Percentiles rank a stretch among this genome's conserved stretches.
Evolutionary conservation across 2,888 invertebrate species (phyloP).

Genomic region (Hartigia nigra): DNA sequence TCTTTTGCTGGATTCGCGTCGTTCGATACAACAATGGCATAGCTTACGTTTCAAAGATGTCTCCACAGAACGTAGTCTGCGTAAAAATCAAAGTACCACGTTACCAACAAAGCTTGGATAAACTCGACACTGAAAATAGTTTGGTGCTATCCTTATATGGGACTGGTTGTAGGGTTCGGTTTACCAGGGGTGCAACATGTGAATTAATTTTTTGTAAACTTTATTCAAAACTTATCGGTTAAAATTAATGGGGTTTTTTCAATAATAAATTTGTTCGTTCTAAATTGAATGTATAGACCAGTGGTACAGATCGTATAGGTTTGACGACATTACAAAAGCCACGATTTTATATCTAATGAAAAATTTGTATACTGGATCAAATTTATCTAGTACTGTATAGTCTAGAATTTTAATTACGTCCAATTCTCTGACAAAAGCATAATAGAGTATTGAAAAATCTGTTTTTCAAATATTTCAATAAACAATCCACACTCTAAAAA

Average conservation of each 20-base stretch:
- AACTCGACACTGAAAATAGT: constrained; percentile 16
- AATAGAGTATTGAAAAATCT: neutral
- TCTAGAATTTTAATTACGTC: neutral
- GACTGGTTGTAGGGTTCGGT: constrained; percentile 16
- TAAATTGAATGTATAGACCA: neutral
- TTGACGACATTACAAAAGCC: neutral
- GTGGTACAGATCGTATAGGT: neutral
- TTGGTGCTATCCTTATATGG: constrained; percentile 16
- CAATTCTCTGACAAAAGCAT: neutral
- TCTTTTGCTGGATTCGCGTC: neutral
- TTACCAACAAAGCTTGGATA: neutral
- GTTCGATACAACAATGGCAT: neutral
- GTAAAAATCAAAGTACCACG: neutral
- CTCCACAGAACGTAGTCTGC: neutral
- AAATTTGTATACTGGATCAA: neutral
- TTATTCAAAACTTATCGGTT: neutral
- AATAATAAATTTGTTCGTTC: neutral
- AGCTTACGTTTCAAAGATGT: neutral
- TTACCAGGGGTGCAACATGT: constrained; percentile 12
- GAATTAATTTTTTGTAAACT: constrained; percentile 1
- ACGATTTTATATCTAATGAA: neutral
- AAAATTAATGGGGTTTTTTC: neutral
- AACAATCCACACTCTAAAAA: neutral
- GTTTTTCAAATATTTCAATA: neutral
- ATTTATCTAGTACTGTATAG: neutral